These are phyloP conservation scores for Tachina fera DNA, from an alignment of 2,888 invertebrate genomes.

Conservation along the genomic window DNA sequence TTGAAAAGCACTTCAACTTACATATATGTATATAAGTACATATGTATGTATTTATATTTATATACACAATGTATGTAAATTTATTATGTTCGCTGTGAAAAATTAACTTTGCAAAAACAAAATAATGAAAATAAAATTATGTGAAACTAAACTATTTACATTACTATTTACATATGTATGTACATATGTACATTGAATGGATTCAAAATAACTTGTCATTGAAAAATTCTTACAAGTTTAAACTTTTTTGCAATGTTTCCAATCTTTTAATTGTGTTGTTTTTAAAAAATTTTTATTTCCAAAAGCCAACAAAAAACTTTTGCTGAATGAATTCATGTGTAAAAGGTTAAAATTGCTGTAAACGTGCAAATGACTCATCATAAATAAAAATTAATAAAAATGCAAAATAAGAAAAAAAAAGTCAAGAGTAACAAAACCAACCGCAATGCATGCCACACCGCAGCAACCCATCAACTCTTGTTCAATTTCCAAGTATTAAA, in stretches of 20 bases:
- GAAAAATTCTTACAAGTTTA: slow-evolving; percentile 38
- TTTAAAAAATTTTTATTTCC: neutral
- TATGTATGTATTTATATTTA: too few species aligned
- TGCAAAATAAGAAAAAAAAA: slow-evolving; percentile 71
- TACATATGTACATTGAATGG: too few species aligned
- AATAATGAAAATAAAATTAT: neutral
- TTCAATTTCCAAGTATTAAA: slow-evolving; percentile 31
- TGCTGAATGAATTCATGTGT: slow-evolving; percentile 80
- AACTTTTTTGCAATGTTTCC: slow-evolving; percentile 47
- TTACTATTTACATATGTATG: too few species aligned
- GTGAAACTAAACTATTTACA: slow-evolving; percentile 20
- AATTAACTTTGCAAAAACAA: neutral
- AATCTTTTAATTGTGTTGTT: slow-evolving; percentile 27
- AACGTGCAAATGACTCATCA: slow-evolving; percentile 82
- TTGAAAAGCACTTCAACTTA: too few species aligned
- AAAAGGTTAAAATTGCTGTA: slow-evolving; percentile 80
- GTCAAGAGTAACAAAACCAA: slow-evolving; percentile 49
- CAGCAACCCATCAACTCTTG: slow-evolving; percentile 37
- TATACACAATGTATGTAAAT: neutral
- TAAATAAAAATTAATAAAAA: slow-evolving; percentile 82
- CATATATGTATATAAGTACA: too few species aligned
- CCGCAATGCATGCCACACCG: slow-evolving; percentile 31
- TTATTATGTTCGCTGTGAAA: neutral
- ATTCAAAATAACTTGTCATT: slow-evolving; percentile 49
- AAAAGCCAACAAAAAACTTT: slow-evolving; percentile 25